These are phyloP conservation scores for Dicaeum eximium DNA, from an alignment of 2,113 vertebrate genomes.

Conservation along the genomic window DNA sequence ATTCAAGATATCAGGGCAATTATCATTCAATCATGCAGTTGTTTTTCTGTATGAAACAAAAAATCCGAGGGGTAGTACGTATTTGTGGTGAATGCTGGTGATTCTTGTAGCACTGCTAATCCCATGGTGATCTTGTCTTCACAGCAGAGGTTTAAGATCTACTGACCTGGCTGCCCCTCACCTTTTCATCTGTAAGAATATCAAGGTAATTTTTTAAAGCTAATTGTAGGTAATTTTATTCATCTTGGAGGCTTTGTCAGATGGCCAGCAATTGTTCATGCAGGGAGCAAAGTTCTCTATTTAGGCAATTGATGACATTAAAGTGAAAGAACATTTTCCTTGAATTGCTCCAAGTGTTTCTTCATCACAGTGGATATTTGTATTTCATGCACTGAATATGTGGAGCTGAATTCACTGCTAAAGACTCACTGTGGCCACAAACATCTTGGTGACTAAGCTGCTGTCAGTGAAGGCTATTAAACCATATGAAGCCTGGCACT, in stretches of 20 bases:
- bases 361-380: neutral
- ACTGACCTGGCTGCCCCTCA: neutral
- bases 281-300: neutral
- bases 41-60: too few relatives aligned
- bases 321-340: neutral
- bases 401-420: neutral
- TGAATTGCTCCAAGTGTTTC: neutral
- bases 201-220: neutral
- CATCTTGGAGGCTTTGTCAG: neutral
- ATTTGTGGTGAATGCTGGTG: neutral
- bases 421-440: neutral
- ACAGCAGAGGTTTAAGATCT: neutral
- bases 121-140: neutral
- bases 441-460: neutral
- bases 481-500: neutral
- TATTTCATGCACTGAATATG: neutral
- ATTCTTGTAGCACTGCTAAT: neutral
- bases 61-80: neutral
- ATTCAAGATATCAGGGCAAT: neutral
- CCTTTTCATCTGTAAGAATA: neutral
- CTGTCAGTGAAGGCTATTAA: slow-evolving; percentile 10
- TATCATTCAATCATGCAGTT: neutral
- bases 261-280: neutral
- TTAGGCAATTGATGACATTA: neutral
- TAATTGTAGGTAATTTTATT: neutral